Base-by-base conservation (phyloP, 2,797 vertebrate genomes). In the Macroramphosus scolopax region DNA sequence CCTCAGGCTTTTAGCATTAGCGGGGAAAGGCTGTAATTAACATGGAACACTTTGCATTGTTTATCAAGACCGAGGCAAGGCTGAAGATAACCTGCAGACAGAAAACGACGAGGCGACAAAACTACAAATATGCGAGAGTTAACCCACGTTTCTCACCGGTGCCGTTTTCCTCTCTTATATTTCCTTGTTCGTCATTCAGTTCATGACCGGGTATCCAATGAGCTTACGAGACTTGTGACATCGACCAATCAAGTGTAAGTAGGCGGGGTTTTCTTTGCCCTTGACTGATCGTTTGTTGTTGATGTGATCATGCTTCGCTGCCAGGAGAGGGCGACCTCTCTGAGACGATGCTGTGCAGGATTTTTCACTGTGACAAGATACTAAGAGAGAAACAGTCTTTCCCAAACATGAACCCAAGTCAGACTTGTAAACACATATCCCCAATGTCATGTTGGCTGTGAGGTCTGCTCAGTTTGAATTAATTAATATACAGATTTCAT, bases 91-190 rank as follows among this genome's bases (percentile, higher is more conserved):
- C 12, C 17, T 5, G 17, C 2, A 35, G 8, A 42, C 8, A 11
- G 5, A 39, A 16, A 1, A 29, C 30, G 67, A 10, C 0, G 1
- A 50, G 3, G 5, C 33, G 16, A 61, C 9, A 56, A 22, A 3
- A 3, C 2, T 17, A 10, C 9, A 57, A 65, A 55, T 2, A 29
- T 34, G 28, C 17, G 38, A 48, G 2, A n/a, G 25, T 75, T 58
- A 37, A 77, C 68, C 76, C 88, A 88, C 82, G 87, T 83, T 87
- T 77, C 49, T 82, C 50, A 65, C 59, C 61, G 18, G 54, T 16
- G 32, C 17, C 9, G 47, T 26, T 20, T 32, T 49, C 17, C 17
- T 63, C 17, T 6, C 7, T 43, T 3, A 6, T 7, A 22, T 8
- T 60, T 78, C 83, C 80, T 33, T 2, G 1, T 36, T 29, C 67